Percentiles rank a stretch among this genome's conserved stretches.
These are phyloP conservation scores for Hypocryptadius cinnamomeus DNA, from an alignment of 2,113 vertebrate genomes.

Conservation along the genomic window DNA sequence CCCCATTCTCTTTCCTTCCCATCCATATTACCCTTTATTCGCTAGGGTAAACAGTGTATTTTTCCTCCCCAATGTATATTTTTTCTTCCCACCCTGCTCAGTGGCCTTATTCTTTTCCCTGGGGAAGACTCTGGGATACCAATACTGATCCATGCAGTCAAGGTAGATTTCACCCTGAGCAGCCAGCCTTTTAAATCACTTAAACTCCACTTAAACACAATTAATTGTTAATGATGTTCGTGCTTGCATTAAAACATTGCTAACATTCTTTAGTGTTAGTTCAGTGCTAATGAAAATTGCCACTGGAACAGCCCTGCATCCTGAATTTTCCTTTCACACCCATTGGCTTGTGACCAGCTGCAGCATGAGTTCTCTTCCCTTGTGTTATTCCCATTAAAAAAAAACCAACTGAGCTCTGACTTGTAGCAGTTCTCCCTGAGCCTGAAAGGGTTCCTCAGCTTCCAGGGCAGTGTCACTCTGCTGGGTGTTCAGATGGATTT, in stretches of 20 bases:
- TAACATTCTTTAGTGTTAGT: not conserved
- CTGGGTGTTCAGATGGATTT: not conserved
- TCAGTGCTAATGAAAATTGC: not conserved
- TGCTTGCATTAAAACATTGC: not conserved
- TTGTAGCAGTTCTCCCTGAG: not conserved
- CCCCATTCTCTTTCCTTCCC: not conserved
- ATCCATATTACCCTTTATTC: not conserved
- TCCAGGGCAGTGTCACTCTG: not conserved
- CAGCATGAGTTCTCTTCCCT: not conserved
- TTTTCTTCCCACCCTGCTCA: not conserved
- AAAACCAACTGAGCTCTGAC: not conserved
- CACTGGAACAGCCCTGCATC: not conserved
- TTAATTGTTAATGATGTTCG: slow-evolving; percentile 24
- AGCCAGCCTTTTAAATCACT: slow-evolving; percentile 1
- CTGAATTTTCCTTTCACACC: not conserved
- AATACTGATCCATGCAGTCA: not conserved
- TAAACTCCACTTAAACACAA: not conserved
- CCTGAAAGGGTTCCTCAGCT: not conserved
- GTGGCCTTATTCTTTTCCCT: not conserved
- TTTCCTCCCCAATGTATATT: not conserved
- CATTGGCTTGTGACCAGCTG: not conserved
- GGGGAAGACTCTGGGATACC: not conserved
- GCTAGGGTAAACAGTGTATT: not conserved
- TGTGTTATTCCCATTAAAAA: not conserved
- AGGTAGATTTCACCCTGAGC: not conserved